A percentile compares a stretch with the other conserved stretches of the same genome.
Conservation (phyloP, 2,113 vertebrate genomes). For the Entelurus aequoreus region DNA sequence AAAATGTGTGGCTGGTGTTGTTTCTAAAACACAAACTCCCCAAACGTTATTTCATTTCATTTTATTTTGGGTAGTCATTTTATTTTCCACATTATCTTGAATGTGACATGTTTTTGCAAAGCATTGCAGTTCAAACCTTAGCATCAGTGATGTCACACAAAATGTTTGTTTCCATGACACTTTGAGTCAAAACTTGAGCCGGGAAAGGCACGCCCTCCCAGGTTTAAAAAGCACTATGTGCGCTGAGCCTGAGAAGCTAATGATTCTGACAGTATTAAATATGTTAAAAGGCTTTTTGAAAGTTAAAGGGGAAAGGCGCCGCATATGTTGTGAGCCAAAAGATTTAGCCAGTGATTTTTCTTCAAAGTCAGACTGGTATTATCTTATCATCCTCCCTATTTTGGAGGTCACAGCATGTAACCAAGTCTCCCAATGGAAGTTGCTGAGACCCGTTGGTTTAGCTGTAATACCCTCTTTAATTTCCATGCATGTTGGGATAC, state of each 20-base stretch:
- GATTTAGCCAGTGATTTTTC: slow-evolving; percentile 9
- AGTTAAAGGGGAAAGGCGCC: slow-evolving; percentile 10
- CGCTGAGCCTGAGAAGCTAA: slow-evolving; percentile 1
- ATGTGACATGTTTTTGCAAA: slow-evolving; percentile 52
- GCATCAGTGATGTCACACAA: slow-evolving; percentile 59
- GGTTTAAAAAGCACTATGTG: slow-evolving; percentile 22
- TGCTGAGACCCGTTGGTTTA: slow-evolving; percentile 51
- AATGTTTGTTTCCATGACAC: slow-evolving; percentile 60
- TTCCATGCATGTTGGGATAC: slow-evolving; percentile 53
- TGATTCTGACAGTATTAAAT: slow-evolving; percentile 22
- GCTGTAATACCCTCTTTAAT: slow-evolving; percentile 58
- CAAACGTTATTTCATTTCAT: background rate
- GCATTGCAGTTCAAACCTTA: slow-evolving; percentile 44
- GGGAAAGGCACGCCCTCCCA: slow-evolving; percentile 37
- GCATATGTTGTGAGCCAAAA: slow-evolving; percentile 3
- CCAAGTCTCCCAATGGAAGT: slow-evolving; percentile 21
- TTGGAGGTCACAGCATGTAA: slow-evolving; percentile 38
- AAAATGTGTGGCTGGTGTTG: background rate
- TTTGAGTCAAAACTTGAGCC: slow-evolving; percentile 55
- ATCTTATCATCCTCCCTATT: slow-evolving; percentile 10
- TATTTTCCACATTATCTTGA: slow-evolving; percentile 22
- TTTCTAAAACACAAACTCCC: slow-evolving; percentile 4
- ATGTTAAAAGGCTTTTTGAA: slow-evolving; percentile 8
- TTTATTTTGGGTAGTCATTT: slow-evolving; percentile 7
- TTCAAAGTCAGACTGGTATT: slow-evolving; percentile 11